These are phyloP conservation scores for Drosophila punjabiensis DNA, from an alignment of 1,140 invertebrate species.

Conservation along the genomic window DNA sequence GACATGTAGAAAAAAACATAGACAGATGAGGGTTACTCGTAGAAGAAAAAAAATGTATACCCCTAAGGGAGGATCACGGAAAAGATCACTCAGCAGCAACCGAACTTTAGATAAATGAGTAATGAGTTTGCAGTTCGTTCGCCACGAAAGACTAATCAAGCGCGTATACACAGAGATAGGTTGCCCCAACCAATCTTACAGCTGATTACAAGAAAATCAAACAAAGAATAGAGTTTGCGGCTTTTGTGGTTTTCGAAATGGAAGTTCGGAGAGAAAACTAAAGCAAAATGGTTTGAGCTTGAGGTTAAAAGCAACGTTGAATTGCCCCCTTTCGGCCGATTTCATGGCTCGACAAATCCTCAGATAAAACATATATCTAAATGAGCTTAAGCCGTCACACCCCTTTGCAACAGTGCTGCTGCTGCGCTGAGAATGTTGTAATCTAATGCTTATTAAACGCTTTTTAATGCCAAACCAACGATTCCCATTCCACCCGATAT, in stretches of 20 bases:
- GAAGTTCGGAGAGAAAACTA: conserved; percentile 25
- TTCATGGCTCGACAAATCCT: conserved; percentile 39
- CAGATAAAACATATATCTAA: conserved; percentile 54
- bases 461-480: conserved; percentile 74
- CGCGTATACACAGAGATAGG: conserved; percentile 15
- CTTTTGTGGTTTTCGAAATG: conserved; percentile 32
- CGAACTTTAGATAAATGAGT: conserved; percentile 45
- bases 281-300: conserved; percentile 38
- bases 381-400: conserved; percentile 48
- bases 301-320: conserved; percentile 20
- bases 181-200: conserved; percentile 22
- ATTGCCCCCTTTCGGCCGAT: conserved; percentile 13
- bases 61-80: conserved; percentile 38
- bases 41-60: conserved; percentile 10
- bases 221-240: conserved; percentile 45
- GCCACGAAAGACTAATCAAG: conserved; percentile 39
- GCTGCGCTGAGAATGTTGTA: conserved; percentile 56
- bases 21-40: conserved; percentile 29
- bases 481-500: conserved; percentile 31
- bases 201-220: conserved; percentile 44
- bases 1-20: conserved; percentile 1
- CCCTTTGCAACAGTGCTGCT: conserved; percentile 26
- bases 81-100: conserved; percentile 39
- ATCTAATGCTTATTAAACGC: conserved; percentile 84
- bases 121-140: conserved; percentile 42